These are phyloP conservation scores for Calephelis nemesis DNA, from an alignment of 1,140 invertebrate species.

Conservation along the genomic window DNA sequence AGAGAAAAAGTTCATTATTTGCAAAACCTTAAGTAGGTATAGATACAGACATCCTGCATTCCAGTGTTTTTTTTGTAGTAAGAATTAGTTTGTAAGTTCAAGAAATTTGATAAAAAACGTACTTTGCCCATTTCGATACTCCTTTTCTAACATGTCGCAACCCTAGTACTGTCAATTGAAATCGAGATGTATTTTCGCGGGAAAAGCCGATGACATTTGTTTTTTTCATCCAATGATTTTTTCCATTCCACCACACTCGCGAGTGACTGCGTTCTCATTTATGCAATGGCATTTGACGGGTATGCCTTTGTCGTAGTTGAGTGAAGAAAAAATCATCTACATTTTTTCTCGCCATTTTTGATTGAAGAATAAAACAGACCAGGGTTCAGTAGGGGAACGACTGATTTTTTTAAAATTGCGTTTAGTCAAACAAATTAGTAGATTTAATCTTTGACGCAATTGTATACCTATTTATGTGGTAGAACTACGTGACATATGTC, in stretches of 20 bases:
- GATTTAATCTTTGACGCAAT: too few species aligned
- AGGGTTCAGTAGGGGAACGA: conserved; percentile 28
- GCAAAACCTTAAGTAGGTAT: too few species aligned
- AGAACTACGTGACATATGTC: too few species aligned
- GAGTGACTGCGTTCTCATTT: conserved; percentile 75
- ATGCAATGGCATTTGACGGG: conserved; percentile 73
- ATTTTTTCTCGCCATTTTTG: conserved; percentile 57
- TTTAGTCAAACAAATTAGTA: too few species aligned
- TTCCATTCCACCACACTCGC: conserved; percentile 69
- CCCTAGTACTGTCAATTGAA: conserved; percentile 10
- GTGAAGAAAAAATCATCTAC: conserved; percentile 48
- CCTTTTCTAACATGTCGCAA: neutral
- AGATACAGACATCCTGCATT: too few species aligned
- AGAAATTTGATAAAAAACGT: too few species aligned
- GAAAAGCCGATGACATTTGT: conserved; percentile 52
- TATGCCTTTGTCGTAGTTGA: conserved; percentile 57
- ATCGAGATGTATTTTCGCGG: conserved; percentile 30
- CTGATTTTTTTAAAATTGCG: neutral
- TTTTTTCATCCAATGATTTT: conserved; percentile 69
- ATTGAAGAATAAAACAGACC: conserved; percentile 54
- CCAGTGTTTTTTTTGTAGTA: too few species aligned
- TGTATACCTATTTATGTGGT: too few species aligned
- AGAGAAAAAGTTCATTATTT: too few species aligned
- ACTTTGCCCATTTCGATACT: too few species aligned
- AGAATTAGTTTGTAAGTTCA: too few species aligned